These are phyloP conservation scores for Spodoptera frugiperda DNA, from an alignment of 1,140 invertebrate species.

Conservation along the genomic window DNA sequence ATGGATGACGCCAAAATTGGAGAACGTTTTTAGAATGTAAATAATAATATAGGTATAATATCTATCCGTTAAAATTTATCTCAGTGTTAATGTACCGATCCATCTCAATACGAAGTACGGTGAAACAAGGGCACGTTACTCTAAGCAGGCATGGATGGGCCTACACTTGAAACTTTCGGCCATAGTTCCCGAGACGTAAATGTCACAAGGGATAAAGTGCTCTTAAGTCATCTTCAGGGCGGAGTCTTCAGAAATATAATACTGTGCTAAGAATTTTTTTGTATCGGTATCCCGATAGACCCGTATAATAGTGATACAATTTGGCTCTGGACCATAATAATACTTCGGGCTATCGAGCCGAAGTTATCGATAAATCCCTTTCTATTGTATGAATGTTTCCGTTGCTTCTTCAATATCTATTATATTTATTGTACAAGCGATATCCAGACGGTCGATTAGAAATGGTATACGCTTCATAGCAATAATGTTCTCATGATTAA, in stretches of 20 bases:
- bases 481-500: no score
- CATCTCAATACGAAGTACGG: no score
- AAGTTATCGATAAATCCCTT: slow-evolving; percentile 27
- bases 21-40: no score
- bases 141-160: not conserved
- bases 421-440: not conserved
- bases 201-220: slow-evolving; percentile 16
- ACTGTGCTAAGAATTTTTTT: slow-evolving; percentile 4
- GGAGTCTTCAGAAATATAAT: slow-evolving; percentile 24
- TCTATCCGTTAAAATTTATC: no score
- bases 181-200: slow-evolving; percentile 20
- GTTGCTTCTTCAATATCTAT: slow-evolving; percentile 23
- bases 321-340: slow-evolving; percentile 13
- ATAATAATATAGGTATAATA: no score
- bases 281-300: slow-evolving; percentile 7
- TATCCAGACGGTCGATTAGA: no score
- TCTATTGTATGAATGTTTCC: slow-evolving; percentile 16
- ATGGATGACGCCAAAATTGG: no score
- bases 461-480: no score
- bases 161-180: slow-evolving; percentile 14
- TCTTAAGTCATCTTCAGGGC: slow-evolving; percentile 8
- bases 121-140: not conserved
- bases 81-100: no score
- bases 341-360: slow-evolving; percentile 13
- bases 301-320: slow-evolving; percentile 4